phyloP scores from a whole-genome alignment of 1,140 invertebrate genomes.

The Panagrolaimus sp. region DNA sequence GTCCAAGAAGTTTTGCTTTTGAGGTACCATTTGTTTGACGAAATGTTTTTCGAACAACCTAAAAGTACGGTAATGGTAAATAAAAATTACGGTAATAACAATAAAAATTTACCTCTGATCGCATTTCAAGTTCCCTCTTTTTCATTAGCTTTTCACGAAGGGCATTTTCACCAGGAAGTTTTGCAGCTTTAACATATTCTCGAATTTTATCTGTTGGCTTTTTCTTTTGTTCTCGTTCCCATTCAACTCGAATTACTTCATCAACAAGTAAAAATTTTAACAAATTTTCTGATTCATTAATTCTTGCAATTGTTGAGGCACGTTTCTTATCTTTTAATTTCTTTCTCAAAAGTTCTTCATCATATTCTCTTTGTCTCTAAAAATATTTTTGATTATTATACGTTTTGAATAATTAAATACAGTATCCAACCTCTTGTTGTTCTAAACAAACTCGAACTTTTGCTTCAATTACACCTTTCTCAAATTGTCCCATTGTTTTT shows the following conservation, averaged over 20 bases:
- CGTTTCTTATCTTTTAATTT: constrained; percentile 9
- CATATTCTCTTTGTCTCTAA: neutral
- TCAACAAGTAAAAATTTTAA: neutral
- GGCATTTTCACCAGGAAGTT: neutral
- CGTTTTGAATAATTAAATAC: no score
- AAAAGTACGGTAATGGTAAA: no score
- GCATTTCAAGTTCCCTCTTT: neutral
- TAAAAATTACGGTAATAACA: no score
- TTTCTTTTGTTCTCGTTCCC: neutral
- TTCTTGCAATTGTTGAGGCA: neutral
- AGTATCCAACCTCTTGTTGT: no score
- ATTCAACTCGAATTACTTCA: neutral
- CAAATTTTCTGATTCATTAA: neutral
- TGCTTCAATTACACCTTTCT: no score
- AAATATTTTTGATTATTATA: neutral
- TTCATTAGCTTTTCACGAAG: constrained; percentile 1
- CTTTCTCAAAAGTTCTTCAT: constrained; percentile 1
- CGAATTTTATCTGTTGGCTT: neutral
- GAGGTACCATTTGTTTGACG: constrained; percentile 5
- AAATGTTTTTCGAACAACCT: no score
- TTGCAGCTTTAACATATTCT: constrained; percentile 1
- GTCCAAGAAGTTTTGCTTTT: no score
- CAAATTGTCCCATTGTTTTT: neutral
- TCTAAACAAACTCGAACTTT: no score
- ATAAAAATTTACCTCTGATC: neutral